Conservation (phyloP, 2,797 vertebrate genomes). For the Tauraco hartlaubi region DNA sequence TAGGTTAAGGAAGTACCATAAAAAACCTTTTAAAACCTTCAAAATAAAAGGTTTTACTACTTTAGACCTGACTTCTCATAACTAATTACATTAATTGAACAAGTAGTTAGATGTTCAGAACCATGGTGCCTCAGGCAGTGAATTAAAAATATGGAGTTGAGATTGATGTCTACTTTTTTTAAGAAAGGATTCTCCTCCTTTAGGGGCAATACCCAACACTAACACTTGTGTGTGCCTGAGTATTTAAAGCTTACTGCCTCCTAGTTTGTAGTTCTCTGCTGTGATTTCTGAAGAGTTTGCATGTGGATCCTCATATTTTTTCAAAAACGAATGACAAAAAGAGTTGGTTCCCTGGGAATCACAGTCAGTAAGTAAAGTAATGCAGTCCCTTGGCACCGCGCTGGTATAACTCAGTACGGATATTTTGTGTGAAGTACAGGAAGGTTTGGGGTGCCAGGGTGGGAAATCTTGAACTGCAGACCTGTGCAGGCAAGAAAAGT, state of each 20-base stretch:
- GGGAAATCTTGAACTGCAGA: rapidly evolving
- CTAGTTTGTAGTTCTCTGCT: not conserved
- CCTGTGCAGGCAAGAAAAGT: not conserved
- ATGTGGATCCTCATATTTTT: not conserved
- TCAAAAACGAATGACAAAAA: too few species aligned
- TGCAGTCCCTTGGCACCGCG: not conserved
- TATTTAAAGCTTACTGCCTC: not conserved
- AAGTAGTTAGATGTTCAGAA: not conserved
- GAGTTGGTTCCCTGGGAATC: not conserved
- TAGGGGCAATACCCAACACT: not conserved
- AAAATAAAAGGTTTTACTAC: not conserved
- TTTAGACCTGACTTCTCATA: not conserved
- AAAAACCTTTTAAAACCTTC: not conserved
- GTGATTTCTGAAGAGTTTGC: not conserved
- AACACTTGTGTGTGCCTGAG: not conserved
- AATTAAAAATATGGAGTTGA: not conserved
- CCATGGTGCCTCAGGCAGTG: not conserved
- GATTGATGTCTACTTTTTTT: not conserved
- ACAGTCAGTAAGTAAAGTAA: not conserved
- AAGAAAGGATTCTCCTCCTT: not conserved
- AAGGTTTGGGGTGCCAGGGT: not conserved
- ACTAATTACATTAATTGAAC: not conserved
- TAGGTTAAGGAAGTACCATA: not conserved
- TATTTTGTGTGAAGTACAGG: not conserved
- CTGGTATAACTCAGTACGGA: rapidly evolving